Conservation (phyloP, 2,888 invertebrate genomes). For the Acleris literana region DNA sequence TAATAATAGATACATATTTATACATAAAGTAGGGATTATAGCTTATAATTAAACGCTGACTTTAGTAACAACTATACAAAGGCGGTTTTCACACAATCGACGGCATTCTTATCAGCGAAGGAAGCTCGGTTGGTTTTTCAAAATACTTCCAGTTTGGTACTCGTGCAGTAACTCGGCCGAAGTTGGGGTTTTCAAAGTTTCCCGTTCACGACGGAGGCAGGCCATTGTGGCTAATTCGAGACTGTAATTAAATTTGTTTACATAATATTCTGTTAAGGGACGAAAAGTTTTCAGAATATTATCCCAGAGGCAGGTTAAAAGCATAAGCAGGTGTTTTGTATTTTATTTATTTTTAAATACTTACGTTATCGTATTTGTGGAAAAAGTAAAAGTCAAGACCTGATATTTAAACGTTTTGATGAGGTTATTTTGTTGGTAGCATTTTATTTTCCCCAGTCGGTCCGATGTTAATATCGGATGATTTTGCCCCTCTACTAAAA, state of each 20-base stretch:
- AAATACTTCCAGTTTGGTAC: slow-evolving; percentile 62
- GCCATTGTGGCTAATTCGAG: slow-evolving; percentile 79
- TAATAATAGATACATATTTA: too few species aligned
- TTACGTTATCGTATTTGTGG: neutral
- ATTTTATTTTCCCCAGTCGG: too few species aligned
- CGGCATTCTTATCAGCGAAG: slow-evolving; percentile 51
- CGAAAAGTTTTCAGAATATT: slow-evolving; percentile 61
- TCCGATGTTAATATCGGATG: too few species aligned
- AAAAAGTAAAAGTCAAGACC: too few species aligned
- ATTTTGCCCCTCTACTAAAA: too few species aligned
- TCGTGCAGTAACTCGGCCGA: slow-evolving; percentile 62
- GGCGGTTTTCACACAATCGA: slow-evolving; percentile 23
- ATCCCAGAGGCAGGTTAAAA: slow-evolving; percentile 41
- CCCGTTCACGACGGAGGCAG: slow-evolving; percentile 65
- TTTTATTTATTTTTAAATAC: slow-evolving; percentile 2
- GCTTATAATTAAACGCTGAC: slow-evolving; percentile 15
- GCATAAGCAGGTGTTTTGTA: slow-evolving; percentile 22
- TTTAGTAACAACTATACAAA: slow-evolving; percentile 16
- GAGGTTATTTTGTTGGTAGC: too few species aligned
- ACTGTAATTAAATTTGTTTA: slow-evolving; percentile 80
- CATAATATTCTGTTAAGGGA: slow-evolving; percentile 68
- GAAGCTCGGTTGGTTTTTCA: slow-evolving; percentile 54
- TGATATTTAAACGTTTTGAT: too few species aligned
- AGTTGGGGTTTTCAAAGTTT: slow-evolving; percentile 73
- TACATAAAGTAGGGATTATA: neutral